Conservation (phyloP, 2,888 invertebrate genomes). For the Aleiodes alternator region DNA sequence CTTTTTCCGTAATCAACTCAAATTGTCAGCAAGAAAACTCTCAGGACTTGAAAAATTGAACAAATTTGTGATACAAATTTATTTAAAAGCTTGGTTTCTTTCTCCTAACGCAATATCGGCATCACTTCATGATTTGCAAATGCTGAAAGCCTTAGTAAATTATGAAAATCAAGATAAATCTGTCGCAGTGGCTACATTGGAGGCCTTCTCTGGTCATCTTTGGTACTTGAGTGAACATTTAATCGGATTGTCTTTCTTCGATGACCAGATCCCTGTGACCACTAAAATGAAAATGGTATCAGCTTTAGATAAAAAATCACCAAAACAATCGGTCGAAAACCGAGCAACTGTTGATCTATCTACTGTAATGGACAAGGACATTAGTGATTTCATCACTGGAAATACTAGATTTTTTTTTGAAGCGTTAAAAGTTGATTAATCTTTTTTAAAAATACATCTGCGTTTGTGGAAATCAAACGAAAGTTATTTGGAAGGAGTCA, state of each 20-base stretch:
- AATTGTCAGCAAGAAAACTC: conserved; percentile 47
- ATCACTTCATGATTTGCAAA: conserved; percentile 49
- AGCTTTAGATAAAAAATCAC: conserved; percentile 1
- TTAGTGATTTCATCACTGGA: conserved; percentile 2
- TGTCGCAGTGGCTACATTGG: conserved; percentile 2
- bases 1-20: conserved; percentile 55
- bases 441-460: conserved; percentile 7
- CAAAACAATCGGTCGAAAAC: conserved; percentile 6
- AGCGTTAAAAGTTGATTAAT: background rate
- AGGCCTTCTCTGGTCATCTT: conserved; percentile 44
- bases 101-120: conserved; percentile 42
- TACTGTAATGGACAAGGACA: background rate
- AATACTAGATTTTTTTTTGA: conserved; percentile 15
- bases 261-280: conserved; percentile 22
- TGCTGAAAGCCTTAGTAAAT: conserved; percentile 41
- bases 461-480: conserved; percentile 2
- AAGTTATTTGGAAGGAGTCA: background rate
- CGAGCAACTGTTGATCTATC: background rate
- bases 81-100: conserved; percentile 52
- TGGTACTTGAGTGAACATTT: conserved; percentile 50
- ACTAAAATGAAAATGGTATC: conserved; percentile 24
- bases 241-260: conserved; percentile 44
- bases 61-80: conserved; percentile 51
- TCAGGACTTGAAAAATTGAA: conserved; percentile 47
- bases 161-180: conserved; percentile 37